A percentile compares a stretch with the other conserved stretches of the same genome.
Conservation (phyloP, 2,888 invertebrate genomes). For the Leptothorax acervorum region DNA sequence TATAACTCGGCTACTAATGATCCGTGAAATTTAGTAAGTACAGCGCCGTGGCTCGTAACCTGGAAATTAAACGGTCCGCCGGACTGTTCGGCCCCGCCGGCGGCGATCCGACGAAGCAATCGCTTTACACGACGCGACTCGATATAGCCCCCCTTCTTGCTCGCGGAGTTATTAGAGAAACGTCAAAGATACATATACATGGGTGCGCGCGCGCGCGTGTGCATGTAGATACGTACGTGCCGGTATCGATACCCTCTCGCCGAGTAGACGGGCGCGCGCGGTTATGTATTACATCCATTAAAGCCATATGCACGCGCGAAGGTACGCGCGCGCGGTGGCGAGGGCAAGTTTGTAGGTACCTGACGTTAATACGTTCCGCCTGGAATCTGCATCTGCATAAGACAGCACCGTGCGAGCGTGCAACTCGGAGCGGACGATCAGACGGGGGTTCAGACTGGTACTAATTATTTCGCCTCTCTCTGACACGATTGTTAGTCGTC, state of each 20-base stretch:
- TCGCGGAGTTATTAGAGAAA: conserved; percentile 65
- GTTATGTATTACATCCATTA: conserved; percentile 78
- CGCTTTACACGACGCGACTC: conserved; percentile 62
- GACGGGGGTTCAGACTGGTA: conserved; percentile 55
- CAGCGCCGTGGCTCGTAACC: conserved; percentile 35
- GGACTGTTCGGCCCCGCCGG: not conserved
- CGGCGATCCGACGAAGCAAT: conserved; percentile 55
- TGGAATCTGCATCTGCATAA: conserved; percentile 70
- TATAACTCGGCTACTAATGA: conserved; percentile 60
- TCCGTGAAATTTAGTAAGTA: conserved; percentile 47
- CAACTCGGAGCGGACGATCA: conserved; percentile 40
- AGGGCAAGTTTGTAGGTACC: conserved; percentile 75
- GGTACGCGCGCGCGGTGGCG: conserved; percentile 67
- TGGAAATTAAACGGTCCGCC: conserved; percentile 52
- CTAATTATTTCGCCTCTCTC: conserved; percentile 80
- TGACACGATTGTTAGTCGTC: conserved; percentile 75
- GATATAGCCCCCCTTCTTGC: conserved; percentile 49
- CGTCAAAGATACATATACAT: conserved; percentile 44
- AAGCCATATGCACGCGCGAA: conserved; percentile 77
- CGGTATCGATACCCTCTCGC: conserved; percentile 70
- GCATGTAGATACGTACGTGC: conserved; percentile 21
- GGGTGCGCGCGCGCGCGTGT: not conserved
- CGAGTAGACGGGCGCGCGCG: conserved; percentile 57
- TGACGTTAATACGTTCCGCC: conserved; percentile 74
- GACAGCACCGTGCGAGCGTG: conserved; percentile 48